Percentiles rank a stretch among this genome's conserved stretches.
These are phyloP conservation scores for Apotomis capreana DNA, from an alignment of 2,888 invertebrate species.

Conservation along the genomic window DNA sequence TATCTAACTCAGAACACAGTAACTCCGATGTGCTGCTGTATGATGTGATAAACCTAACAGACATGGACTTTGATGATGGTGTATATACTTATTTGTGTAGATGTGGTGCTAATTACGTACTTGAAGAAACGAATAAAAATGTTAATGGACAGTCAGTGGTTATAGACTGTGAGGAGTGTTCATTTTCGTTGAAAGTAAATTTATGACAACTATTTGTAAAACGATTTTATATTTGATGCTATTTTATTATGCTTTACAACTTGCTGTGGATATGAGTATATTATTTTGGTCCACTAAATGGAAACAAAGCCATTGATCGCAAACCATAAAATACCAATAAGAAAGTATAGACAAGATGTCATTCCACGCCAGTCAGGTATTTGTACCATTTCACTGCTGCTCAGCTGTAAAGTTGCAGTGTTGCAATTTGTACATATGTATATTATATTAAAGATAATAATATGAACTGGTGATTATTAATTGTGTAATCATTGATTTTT, in stretches of 20 bases:
- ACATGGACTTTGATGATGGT: conserved; percentile 72
- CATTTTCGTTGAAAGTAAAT: conserved; percentile 85
- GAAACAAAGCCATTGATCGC: too few relatives aligned
- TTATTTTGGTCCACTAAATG: too few relatives aligned
- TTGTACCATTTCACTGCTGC: too few relatives aligned
- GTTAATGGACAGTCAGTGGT: conserved; percentile 64
- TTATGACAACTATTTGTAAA: conserved; percentile 39
- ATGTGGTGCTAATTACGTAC: conserved; percentile 86
- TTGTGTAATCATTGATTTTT: too few relatives aligned
- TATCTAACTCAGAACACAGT: conserved; percentile 83
- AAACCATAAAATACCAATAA: too few relatives aligned
- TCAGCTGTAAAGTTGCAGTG: too few relatives aligned
- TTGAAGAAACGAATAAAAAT: conserved; percentile 57
- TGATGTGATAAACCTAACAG: conserved; percentile 78
- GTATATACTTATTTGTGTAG: conserved; percentile 84
- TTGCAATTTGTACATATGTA: too few relatives aligned
- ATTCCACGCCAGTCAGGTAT: too few relatives aligned
- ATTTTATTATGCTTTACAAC: background rate
- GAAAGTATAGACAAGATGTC: too few relatives aligned
- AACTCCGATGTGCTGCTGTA: conserved; percentile 80
- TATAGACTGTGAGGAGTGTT: conserved; percentile 89
- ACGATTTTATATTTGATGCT: background rate
- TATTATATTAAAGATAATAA: too few relatives aligned
- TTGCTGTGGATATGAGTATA: too few relatives aligned
- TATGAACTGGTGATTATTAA: too few relatives aligned